Conservation (phyloP, 2,888 invertebrate species). For the Cephus rjabovi region DNA sequence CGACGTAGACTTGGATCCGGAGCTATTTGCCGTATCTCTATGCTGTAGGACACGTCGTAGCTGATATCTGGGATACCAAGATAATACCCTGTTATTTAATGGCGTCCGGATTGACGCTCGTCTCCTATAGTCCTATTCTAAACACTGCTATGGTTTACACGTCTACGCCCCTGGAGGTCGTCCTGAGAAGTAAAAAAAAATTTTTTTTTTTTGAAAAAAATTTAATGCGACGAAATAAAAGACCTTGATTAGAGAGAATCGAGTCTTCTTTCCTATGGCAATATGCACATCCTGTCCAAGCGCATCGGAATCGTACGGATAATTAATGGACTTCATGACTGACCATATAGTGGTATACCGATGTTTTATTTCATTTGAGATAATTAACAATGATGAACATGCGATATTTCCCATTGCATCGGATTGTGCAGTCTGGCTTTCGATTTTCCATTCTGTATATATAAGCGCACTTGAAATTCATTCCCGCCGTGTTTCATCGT, state of each 20-base stretch:
- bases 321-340: neutral
- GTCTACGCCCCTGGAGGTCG: neutral
- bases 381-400: neutral
- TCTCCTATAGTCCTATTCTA: neutral
- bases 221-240: neutral
- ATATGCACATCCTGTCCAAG: neutral
- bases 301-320: neutral
- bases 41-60: conserved; percentile 19
- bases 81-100: conserved; percentile 44
- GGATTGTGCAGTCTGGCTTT: neutral
- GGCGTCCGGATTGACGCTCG: conserved; percentile 18
- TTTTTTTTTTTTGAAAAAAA: neutral
- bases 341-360: neutral
- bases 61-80: conserved; percentile 37
- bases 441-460: neutral
- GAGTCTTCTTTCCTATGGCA: neutral
- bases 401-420: neutral
- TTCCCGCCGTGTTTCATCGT: neutral
- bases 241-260: neutral
- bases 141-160: neutral
- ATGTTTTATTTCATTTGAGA: neutral
- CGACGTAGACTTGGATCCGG: conserved; percentile 15
- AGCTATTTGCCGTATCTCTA: conserved; percentile 11
- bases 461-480: neutral
- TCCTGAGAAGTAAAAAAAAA: neutral